A percentile compares a stretch with the other conserved stretches of the same genome.
phyloP scores from a whole-genome alignment of 2,888 invertebrate genomes.

The Ametastegia equiseti region DNA sequence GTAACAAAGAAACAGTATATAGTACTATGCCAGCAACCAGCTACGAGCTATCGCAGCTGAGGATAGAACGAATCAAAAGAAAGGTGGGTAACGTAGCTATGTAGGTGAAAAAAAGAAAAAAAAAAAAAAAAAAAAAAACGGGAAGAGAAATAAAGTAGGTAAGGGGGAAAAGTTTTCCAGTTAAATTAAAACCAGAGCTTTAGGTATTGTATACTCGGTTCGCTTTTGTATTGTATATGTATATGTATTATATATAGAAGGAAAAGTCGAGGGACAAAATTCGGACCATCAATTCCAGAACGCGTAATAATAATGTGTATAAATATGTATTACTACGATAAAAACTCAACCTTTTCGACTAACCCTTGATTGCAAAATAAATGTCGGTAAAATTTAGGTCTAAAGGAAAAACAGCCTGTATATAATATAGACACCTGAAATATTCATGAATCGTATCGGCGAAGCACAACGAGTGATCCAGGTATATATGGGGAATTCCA shows the following conservation, averaged over 20 bases:
- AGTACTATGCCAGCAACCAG: not conserved
- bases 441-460: constrained; percentile 1
- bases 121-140: too few relatives aligned
- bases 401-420: not conserved
- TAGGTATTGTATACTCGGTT: too few relatives aligned
- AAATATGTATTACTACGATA: too few relatives aligned
- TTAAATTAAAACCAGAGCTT: constrained; percentile 25
- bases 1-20: constrained; percentile 26
- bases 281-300: not conserved
- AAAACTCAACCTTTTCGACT: not conserved
- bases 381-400: not conserved
- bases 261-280: not conserved
- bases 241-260: too few relatives aligned
- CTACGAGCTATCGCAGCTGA: not conserved
- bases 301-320: not conserved
- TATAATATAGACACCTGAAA: too few relatives aligned
- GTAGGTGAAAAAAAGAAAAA: too few relatives aligned
- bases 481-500: not conserved
- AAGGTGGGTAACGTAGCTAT: too few relatives aligned
- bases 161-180: constrained; percentile 20
- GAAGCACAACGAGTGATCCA: not conserved
- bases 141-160: not conserved
- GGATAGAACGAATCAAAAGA: not conserved
- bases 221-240: not conserved
- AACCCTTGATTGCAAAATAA: not conserved